Percentiles rank a stretch among this genome's conserved stretches.
Conservation (phyloP, 2,797 vertebrate species). For the Arctocebus calabarensis region DNA sequence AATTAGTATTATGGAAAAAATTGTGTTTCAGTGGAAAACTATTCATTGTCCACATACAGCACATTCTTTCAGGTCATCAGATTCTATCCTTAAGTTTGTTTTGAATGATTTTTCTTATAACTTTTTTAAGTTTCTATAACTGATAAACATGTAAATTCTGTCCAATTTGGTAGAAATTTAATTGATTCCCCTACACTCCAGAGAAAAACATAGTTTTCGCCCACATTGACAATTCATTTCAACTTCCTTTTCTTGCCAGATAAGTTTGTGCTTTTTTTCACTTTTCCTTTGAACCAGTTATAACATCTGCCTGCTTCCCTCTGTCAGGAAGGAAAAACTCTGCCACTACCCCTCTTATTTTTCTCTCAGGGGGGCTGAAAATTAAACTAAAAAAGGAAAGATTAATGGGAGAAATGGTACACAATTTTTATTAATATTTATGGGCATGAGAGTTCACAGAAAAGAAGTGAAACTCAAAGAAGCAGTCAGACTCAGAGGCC, state of each 20-base stretch:
- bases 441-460: not conserved
- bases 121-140: not conserved
- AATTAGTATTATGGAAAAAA: not conserved
- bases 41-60: not conserved
- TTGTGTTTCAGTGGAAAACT: not conserved
- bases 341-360: not conserved
- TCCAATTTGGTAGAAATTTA: slow-evolving; percentile 18
- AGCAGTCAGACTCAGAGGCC: not conserved
- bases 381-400: slow-evolving; percentile 50
- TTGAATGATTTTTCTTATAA: slow-evolving; percentile 33
- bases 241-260: slow-evolving; percentile 46
- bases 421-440: slow-evolving; percentile 52
- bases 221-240: slow-evolving; percentile 56
- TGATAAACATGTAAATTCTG: slow-evolving; percentile 39
- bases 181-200: not conserved
- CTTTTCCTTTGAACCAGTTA: slow-evolving; percentile 19
- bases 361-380: not conserved
- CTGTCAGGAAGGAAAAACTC: not conserved
- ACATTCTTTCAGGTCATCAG: not conserved
- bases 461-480: slow-evolving; percentile 53
- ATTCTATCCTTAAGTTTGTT: slow-evolving; percentile 29
- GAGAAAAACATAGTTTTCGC: not conserved
- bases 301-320: not conserved
- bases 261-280: slow-evolving; percentile 44
- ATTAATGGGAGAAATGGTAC: not conserved